Evolutionary conservation across 2,888 invertebrate species (phyloP).

Genomic region (Epinotia bilunana): DNA sequence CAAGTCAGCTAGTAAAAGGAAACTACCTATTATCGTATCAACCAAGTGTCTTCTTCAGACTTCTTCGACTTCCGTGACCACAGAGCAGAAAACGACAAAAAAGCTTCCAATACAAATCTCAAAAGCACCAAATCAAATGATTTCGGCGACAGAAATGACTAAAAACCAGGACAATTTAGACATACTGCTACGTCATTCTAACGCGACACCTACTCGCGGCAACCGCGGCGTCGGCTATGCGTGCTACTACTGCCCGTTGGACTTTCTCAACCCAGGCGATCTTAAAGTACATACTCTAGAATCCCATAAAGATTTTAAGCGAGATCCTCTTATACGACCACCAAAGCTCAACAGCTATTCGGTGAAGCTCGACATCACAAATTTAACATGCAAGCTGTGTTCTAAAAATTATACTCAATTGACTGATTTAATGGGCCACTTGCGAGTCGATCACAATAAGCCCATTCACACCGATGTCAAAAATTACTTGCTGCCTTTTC

Average conservation of each 20-base stretch:
- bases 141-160: conserved; percentile 29
- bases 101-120: neutral
- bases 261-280: conserved; percentile 24
- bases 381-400: conserved; percentile 37
- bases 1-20: neutral
- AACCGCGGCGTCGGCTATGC: conserved; percentile 31
- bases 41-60: conserved; percentile 45
- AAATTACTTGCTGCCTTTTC: conserved; percentile 61
- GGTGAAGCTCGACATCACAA: conserved; percentile 33
- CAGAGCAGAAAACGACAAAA: neutral
- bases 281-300: conserved; percentile 38
- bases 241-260: conserved; percentile 43
- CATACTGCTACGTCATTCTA: conserved; percentile 52
- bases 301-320: conserved; percentile 23
- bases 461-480: conserved; percentile 49
- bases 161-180: conserved; percentile 50
- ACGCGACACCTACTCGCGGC: conserved; percentile 49
- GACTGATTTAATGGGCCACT: conserved; percentile 45
- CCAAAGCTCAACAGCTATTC: conserved; percentile 12
- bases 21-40: neutral
- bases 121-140: neutral
- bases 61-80: neutral
- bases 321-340: neutral
- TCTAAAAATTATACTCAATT: conserved; percentile 7
- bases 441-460: conserved; percentile 26